Base-by-base conservation (phyloP, 1,140 invertebrate species). In the Forficula auricularia region DNA sequence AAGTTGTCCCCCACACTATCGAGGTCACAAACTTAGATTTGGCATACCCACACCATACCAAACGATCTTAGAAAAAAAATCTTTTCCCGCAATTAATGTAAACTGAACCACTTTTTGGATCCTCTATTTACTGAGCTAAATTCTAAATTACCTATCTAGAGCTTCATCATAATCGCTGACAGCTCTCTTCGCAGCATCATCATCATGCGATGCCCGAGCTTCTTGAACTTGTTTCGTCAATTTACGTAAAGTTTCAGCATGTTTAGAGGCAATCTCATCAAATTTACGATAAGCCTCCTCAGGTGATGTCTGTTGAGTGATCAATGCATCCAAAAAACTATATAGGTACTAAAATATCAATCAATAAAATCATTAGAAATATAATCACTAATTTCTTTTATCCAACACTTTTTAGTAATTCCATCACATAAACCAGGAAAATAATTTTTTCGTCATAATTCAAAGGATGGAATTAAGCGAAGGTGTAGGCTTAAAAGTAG, bases 261-360 rank as follows among this genome's bases (percentile, higher is more conserved):
- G 80, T 52, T 86, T 82, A 30, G 83, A 85, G 1, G 87, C 85
- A 50, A 98, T 75, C 49, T 92, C 87, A 60, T 98, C 95, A 54
- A 98, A 81, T 61, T 97, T 98, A 48, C 83, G 77, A 63, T 97
- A 98, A 0, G 94, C 94, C 58, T 98, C 89, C 54, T 95, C 90
- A 0, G 90, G 83, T 2, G 92, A 91, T 3, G 94, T 96, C 70
- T 98, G 92, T 54, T 92, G 86, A 0, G 86, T 96, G 49, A 99
- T 98, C 19, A 97, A 64, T 0, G 95, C 94, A 60, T 98, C 95
- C 46, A 89, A 59, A 53, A 87, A 84, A 52, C 87, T 82, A 50
- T 84, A 88, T 14, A 89, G 62, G 59, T 87, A 97, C 79, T 88
- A 56, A 31, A 72, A 40, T 43, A 27, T 13, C 10, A 27, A 27